These are phyloP conservation scores for Xyliphius kryptos DNA, from an alignment of 2,113 vertebrate species.

Conservation along the genomic window DNA sequence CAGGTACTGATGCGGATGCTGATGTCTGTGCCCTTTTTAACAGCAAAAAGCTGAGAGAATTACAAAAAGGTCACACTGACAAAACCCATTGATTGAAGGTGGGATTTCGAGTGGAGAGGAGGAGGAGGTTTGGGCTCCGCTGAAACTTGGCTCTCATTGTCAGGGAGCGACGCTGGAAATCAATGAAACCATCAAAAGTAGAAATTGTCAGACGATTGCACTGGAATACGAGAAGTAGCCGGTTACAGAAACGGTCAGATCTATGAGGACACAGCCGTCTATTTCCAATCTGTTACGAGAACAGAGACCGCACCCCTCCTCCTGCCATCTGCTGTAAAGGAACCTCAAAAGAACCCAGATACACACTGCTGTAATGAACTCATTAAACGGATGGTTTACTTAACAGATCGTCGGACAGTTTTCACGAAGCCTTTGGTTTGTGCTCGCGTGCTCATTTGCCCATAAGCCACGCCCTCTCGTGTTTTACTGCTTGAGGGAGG, in stretches of 20 bases:
- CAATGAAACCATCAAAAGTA: constrained; percentile 51
- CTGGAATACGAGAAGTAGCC: neutral
- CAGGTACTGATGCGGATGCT: constrained; percentile 9
- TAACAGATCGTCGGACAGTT: no score
- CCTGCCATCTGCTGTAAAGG: no score
- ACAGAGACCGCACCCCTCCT: no score
- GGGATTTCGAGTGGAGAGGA: constrained; percentile 33
- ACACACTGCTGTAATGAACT: no score
- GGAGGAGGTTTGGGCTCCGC: constrained; percentile 25
- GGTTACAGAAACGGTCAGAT: neutral
- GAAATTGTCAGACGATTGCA: constrained; percentile 8
- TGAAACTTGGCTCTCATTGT: constrained; percentile 21
- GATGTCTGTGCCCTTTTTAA: constrained; percentile 55
- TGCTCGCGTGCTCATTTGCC: neutral
- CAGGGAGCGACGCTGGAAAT: constrained; percentile 42
- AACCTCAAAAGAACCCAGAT: no score
- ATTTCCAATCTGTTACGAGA: no score
- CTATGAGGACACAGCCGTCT: no score
- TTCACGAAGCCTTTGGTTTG: no score
- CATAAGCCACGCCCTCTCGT: neutral
- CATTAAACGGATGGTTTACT: no score
- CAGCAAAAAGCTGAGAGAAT: constrained; percentile 42
- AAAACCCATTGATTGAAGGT: constrained; percentile 41
- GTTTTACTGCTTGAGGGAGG: no score
- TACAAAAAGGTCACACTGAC: constrained; percentile 57